phyloP scores from a whole-genome alignment of 2,888 invertebrate species.

The Agrochola lychnidis region DNA sequence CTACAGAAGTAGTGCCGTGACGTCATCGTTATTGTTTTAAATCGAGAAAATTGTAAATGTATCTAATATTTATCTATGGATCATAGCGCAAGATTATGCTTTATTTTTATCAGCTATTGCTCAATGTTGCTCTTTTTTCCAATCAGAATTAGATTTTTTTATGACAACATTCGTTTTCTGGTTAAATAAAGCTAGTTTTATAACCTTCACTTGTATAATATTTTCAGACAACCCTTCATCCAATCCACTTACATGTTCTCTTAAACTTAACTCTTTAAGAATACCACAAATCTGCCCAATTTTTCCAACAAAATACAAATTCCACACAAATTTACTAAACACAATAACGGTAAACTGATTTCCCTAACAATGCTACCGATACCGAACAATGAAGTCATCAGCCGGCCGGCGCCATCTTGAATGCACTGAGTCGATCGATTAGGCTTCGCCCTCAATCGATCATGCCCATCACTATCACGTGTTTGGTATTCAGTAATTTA shows the following conservation, averaged over 20 bases:
- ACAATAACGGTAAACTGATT: constrained; percentile 59
- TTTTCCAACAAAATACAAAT: not conserved
- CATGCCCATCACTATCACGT: constrained; percentile 78
- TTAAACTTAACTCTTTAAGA: not conserved
- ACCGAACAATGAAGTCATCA: constrained; percentile 80
- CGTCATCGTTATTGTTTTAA: constrained; percentile 17
- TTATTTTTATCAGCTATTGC: constrained; percentile 25
- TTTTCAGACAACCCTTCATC: not conserved
- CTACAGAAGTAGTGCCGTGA: constrained; percentile 1
- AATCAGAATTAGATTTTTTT: not conserved
- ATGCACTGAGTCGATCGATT: constrained; percentile 79
- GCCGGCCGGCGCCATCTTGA: constrained; percentile 74
- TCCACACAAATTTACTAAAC: constrained; percentile 13
- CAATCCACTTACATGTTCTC: not conserved
- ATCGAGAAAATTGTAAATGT: not conserved
- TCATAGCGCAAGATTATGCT: not conserved
- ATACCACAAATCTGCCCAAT: not conserved
- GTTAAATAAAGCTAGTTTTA: not conserved
- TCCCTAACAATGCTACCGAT: constrained; percentile 67
- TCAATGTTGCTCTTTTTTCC: not conserved
- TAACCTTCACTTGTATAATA: not conserved
- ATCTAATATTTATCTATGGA: constrained; percentile 2
- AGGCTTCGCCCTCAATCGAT: constrained; percentile 77
- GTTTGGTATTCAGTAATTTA: constrained; percentile 82
- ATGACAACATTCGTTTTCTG: not conserved